These are phyloP conservation scores for Hirtodrosophila histrioides DNA, from an alignment of 2,888 invertebrate species.

Conservation along the genomic window DNA sequence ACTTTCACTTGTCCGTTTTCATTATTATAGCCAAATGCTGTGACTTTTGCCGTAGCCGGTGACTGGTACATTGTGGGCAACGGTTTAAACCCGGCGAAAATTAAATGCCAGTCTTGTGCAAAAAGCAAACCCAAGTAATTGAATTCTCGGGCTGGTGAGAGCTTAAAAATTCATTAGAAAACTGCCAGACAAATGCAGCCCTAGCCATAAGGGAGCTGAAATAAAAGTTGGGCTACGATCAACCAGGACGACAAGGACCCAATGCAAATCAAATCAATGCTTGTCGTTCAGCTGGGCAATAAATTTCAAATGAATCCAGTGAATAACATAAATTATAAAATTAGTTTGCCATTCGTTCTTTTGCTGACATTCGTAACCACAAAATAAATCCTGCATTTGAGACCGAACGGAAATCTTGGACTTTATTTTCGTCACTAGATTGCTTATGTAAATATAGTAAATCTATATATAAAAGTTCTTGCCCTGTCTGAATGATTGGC, in stretches of 20 bases:
- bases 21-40: constrained; percentile 50
- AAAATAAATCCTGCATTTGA: constrained; percentile 36
- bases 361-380: constrained; percentile 6
- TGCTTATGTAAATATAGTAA: too few species aligned
- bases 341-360: constrained; percentile 57
- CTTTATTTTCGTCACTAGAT: too few species aligned
- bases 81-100: constrained; percentile 34
- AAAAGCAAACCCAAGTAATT: constrained; percentile 57
- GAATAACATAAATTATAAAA: constrained; percentile 71
- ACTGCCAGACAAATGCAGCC: constrained; percentile 33
- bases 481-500: too few species aligned
- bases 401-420: too few species aligned
- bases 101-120: constrained; percentile 42
- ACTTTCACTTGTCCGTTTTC: constrained; percentile 55
- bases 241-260: constrained; percentile 9
- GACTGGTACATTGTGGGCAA: constrained; percentile 58
- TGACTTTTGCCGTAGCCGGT: constrained; percentile 36
- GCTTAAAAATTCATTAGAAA: constrained; percentile 64
- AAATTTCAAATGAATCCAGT: constrained; percentile 50
- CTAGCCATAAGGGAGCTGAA: constrained; percentile 5
- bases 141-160: constrained; percentile 47
- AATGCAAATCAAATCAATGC: constrained; percentile 46
- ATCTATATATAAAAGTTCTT: too few species aligned
- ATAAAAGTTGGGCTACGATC: constrained; percentile 17
- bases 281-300: constrained; percentile 34